Percentiles rank a stretch among this genome's conserved stretches.
These are phyloP conservation scores for Rousettus leschenaultii DNA, from an alignment of 2,113 vertebrate species.

Conservation along the genomic window DNA sequence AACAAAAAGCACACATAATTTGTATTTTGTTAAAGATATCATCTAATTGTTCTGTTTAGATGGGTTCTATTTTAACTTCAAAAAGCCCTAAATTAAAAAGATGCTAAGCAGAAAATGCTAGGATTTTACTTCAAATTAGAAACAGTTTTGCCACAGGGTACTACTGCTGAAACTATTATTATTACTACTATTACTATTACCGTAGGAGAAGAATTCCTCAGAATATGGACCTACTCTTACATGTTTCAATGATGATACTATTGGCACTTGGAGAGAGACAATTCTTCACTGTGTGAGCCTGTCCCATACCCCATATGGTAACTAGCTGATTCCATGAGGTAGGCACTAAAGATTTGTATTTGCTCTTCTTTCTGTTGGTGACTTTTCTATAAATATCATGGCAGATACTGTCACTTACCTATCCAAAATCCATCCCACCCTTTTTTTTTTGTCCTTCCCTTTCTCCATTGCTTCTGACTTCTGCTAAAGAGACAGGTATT, in stretches of 20 bases:
- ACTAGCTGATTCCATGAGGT: not conserved
- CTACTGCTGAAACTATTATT: not conserved
- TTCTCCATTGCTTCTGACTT: not conserved
- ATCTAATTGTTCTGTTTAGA: not conserved
- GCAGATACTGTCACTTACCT: not conserved
- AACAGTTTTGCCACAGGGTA: not conserved
- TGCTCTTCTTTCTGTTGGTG: not conserved
- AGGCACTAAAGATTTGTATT: not conserved
- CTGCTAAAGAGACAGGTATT: not conserved
- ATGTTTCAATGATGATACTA: not conserved
- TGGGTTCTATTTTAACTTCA: conserved; percentile 5
- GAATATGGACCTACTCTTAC: not conserved
- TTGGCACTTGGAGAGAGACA: not conserved
- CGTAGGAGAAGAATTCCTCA: not conserved
- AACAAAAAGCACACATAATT: not conserved
- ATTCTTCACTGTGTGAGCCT: not conserved
- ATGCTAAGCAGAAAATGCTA: not conserved
- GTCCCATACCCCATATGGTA: not conserved
- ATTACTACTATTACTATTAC: not conserved
- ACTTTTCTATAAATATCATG: not conserved
- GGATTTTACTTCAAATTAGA: conserved; percentile 2
- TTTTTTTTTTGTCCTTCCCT: not conserved
- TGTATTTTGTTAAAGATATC: not conserved
- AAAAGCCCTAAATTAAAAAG: conserved; percentile 8
- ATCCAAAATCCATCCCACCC: not conserved